phyloP scores from a whole-genome alignment of 2,113 vertebrate species.

The Pelodiscus sinensis region DNA sequence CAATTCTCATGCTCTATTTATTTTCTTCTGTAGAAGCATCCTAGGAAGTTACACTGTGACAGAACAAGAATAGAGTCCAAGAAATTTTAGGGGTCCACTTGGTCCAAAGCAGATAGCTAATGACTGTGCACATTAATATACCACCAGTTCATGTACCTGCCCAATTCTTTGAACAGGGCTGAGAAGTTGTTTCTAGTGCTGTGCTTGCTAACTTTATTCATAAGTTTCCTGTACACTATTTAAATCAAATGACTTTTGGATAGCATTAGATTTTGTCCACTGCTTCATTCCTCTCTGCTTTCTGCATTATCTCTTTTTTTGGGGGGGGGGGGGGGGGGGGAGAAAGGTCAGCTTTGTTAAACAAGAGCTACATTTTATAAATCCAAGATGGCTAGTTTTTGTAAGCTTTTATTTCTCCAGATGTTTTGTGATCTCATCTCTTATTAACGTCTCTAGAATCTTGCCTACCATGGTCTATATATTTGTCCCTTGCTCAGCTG shows the following conservation, averaged over 20 bases:
- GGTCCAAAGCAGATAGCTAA: constrained; percentile 26
- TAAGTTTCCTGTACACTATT: background rate
- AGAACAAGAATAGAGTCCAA: background rate
- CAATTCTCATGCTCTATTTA: background rate
- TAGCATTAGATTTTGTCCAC: background rate
- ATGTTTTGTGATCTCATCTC: constrained; percentile 75
- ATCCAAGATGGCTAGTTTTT: constrained; percentile 61
- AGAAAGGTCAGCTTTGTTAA: constrained; percentile 65
- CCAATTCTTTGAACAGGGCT: background rate
- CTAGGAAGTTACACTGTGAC: background rate
- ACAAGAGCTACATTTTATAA: constrained; percentile 56
- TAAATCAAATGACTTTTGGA: constrained; percentile 24
- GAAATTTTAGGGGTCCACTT: background rate
- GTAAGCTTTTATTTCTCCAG: constrained; percentile 72
- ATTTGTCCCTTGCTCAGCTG: constrained; percentile 62
- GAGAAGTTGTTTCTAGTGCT: constrained; percentile 2
- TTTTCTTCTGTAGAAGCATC: background rate
- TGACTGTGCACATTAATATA: constrained; percentile 1
- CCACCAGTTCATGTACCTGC: constrained; percentile 3
- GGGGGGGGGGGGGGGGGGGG: too few relatives aligned
- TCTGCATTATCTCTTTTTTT: constrained; percentile 45
- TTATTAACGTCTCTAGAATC: constrained; percentile 67
- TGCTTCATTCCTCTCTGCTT: constrained; percentile 41
- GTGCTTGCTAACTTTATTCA: constrained; percentile 1
- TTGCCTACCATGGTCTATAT: constrained; percentile 57